Percentiles rank a stretch among this genome's conserved stretches.
phyloP scores from a whole-genome alignment of 2,888 invertebrate genomes.

The Caenorhabditis macrosperma region DNA sequence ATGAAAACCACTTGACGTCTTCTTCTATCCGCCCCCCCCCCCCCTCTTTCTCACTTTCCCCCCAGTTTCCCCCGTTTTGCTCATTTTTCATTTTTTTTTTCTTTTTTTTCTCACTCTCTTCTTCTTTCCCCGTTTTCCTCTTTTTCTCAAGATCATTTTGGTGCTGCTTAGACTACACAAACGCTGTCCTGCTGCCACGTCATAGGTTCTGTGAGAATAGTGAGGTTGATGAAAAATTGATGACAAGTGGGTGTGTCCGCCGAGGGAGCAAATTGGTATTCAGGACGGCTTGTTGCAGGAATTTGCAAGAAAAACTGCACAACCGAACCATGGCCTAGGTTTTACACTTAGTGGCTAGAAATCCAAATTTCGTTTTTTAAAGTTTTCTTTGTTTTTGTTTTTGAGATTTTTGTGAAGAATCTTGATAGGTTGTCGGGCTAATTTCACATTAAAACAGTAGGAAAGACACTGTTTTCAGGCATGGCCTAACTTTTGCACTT shows the following conservation, averaged over 20 bases:
- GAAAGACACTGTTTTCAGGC: no score
- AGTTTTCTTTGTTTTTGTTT: not conserved
- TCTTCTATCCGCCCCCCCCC: not conserved
- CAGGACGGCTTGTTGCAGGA: not conserved
- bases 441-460: not conserved
- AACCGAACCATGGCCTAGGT: no score
- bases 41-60: not conserved
- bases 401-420: not conserved
- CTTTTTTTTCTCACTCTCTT: no score
- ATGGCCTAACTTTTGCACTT: no score
- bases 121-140: no score
- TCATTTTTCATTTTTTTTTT: not conserved
- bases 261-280: not conserved
- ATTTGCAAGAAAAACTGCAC: no score
- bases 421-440: not conserved
- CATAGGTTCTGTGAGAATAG: not conserved
- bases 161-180: no score
- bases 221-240: not conserved
- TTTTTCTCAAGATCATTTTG: no score
- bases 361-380: not conserved
- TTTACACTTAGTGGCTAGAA: no score
- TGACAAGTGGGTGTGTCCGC: not conserved
- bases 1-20: constrained; percentile 10
- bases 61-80: not conserved
- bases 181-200: no score